Evolutionary conservation across 1,140 invertebrate species (phyloP).

Genomic region (Cryptotermes secundus): DNA sequence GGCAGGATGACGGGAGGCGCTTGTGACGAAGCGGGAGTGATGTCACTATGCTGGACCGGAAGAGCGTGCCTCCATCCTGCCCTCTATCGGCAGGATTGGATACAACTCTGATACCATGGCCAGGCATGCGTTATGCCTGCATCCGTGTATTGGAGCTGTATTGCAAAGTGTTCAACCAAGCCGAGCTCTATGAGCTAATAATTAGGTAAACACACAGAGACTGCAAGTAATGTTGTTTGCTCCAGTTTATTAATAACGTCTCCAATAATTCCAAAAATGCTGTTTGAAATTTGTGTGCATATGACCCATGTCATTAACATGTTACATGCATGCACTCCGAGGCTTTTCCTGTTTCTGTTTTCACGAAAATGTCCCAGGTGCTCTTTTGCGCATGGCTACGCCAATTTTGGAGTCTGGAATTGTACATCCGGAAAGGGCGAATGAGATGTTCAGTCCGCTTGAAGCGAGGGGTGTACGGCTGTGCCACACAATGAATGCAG

Average conservation of each 20-base stretch:
- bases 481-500: too few species aligned
- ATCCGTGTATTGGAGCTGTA: slow-evolving; percentile 77
- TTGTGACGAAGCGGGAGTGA: slow-evolving; percentile 28
- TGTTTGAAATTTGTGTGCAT: neutral
- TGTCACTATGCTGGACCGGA: slow-evolving; percentile 27
- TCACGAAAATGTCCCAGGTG: too few species aligned
- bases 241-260: too few species aligned
- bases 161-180: slow-evolving; percentile 78
- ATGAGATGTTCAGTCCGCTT: too few species aligned
- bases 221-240: neutral
- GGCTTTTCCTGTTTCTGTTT: too few species aligned
- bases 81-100: slow-evolving; percentile 45
- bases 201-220: slow-evolving; percentile 60
- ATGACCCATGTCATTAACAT: too few species aligned
- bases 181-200: slow-evolving; percentile 74
- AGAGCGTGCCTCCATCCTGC: slow-evolving; percentile 36
- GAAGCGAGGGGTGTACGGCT: too few species aligned
- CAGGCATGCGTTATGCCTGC: slow-evolving; percentile 74
- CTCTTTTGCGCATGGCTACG: too few species aligned
- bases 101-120: slow-evolving; percentile 63
- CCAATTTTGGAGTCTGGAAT: too few species aligned
- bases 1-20: slow-evolving; percentile 11
- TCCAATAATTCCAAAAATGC: neutral
- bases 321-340: too few species aligned
- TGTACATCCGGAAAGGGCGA: too few species aligned